Evolutionary conservation across 2,113 vertebrate genomes (phyloP).

Genomic region (Megaptera novaeangliae): DNA sequence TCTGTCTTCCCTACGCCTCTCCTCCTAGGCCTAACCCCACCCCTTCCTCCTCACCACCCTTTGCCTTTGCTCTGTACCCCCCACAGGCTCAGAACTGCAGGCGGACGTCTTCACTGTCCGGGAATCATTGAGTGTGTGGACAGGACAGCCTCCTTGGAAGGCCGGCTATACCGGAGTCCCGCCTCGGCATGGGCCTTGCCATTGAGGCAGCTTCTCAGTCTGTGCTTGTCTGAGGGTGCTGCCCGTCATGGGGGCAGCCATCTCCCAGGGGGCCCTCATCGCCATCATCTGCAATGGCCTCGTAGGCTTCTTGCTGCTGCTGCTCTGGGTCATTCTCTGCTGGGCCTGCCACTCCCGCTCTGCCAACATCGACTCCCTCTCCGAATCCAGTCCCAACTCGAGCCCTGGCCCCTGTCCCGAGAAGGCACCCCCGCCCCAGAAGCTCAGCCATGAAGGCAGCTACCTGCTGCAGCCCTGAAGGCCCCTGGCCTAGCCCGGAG

Average conservation of each 20-base stretch:
- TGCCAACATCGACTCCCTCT: conserved; percentile 64
- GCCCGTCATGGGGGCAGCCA: conserved; percentile 81
- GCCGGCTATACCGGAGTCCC: not conserved
- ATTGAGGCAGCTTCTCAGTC: not conserved
- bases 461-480: conserved; percentile 84
- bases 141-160: conserved; percentile 25
- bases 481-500: conserved; percentile 5
- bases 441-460: conserved; percentile 83
- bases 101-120: conserved; percentile 23
- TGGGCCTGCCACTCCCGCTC: conserved; percentile 85
- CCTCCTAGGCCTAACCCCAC: not conserved
- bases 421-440: conserved; percentile 75
- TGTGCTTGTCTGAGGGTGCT: conserved; percentile 56
- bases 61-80: conserved; percentile 22
- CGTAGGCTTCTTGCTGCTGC: conserved; percentile 80
- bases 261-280: conserved; percentile 83
- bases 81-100: conserved; percentile 40
- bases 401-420: conserved; percentile 79
- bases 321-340: conserved; percentile 86
- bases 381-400: conserved; percentile 71
- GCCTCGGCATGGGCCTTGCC: conserved; percentile 52
- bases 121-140: not conserved
- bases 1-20: not conserved
- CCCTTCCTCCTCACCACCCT: not conserved
- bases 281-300: conserved; percentile 85